phyloP scores from a whole-genome alignment of 2,888 invertebrate genomes.

The Dinocampus coccinellae region DNA sequence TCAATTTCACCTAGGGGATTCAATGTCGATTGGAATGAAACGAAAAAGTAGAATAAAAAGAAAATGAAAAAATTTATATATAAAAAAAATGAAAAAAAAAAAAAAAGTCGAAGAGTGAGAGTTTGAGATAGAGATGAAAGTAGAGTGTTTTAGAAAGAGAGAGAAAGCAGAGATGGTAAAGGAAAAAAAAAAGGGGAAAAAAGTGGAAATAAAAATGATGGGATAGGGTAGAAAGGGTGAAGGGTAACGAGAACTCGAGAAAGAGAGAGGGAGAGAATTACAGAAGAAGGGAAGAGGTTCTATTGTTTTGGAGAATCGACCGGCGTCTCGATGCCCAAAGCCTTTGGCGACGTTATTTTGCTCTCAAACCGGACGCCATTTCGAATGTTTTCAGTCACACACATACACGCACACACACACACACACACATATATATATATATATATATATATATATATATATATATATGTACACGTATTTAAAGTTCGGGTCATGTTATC shows the following conservation, averaged over 20 bases:
- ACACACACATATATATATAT: neutral
- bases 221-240: constrained; percentile 7
- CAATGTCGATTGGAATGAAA: constrained; percentile 11
- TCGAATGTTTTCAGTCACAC: constrained; percentile 20
- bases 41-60: no score
- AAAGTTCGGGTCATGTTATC: neutral
- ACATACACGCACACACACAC: neutral
- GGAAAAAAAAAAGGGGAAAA: neutral
- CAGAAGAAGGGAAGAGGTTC: constrained; percentile 7
- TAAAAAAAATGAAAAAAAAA: neutral
- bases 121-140: neutral
- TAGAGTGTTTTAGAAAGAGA: no score
- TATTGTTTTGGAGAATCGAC: constrained; percentile 34
- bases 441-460: neutral
- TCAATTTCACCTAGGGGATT: constrained; percentile 15
- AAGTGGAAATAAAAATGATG: constrained; percentile 20
- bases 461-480: no score
- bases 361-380: constrained; percentile 31
- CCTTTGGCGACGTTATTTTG: constrained; percentile 28
- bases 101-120: neutral
- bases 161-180: neutral
- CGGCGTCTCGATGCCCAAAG: constrained; percentile 31
- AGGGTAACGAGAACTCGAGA: neutral
- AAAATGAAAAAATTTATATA: no score
- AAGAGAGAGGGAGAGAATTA: constrained; percentile 5